Evolutionary conservation across 2,797 vertebrate genomes (phyloP).

Genomic region (Sorex maritimensis): DNA sequence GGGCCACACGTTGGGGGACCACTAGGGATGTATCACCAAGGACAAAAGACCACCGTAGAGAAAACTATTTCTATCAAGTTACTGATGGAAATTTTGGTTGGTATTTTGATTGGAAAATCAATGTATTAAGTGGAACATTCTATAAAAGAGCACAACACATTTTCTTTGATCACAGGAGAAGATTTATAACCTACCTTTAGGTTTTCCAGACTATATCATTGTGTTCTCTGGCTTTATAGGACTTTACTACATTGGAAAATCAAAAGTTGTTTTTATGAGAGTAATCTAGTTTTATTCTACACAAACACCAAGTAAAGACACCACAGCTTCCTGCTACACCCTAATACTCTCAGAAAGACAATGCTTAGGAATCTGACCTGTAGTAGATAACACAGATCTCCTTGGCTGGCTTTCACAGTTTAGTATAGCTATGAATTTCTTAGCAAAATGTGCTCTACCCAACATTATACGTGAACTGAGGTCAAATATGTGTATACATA

Average conservation of each 20-base stretch:
- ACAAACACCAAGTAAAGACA: not conserved
- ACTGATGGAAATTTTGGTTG: slow-evolving; percentile 12
- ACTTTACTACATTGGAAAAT: not conserved
- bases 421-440: slow-evolving; percentile 35
- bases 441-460: not conserved
- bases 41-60: not conserved
- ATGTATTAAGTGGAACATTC: not conserved
- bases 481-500: not conserved
- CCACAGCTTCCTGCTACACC: not conserved
- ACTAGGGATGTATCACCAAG: not conserved
- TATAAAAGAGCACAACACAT: slow-evolving; percentile 8
- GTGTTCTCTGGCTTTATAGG: slow-evolving; percentile 5
- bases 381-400: not conserved
- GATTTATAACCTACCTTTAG: slow-evolving; percentile 33
- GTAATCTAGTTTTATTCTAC: slow-evolving; percentile 42
- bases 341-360: not conserved
- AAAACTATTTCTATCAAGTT: slow-evolving; percentile 29
- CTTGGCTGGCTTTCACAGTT: slow-evolving; percentile 47
- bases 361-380: not conserved
- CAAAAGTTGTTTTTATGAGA: slow-evolving; percentile 56
- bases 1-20: not conserved
- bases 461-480: not conserved
- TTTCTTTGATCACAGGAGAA: not conserved
- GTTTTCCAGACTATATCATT: slow-evolving; percentile 38
- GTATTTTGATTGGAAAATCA: not conserved